Percentiles rank a stretch among this genome's conserved stretches.
Evolutionary conservation across 2,113 vertebrate species (phyloP).

Genomic region (Oriolus oriolus): DNA sequence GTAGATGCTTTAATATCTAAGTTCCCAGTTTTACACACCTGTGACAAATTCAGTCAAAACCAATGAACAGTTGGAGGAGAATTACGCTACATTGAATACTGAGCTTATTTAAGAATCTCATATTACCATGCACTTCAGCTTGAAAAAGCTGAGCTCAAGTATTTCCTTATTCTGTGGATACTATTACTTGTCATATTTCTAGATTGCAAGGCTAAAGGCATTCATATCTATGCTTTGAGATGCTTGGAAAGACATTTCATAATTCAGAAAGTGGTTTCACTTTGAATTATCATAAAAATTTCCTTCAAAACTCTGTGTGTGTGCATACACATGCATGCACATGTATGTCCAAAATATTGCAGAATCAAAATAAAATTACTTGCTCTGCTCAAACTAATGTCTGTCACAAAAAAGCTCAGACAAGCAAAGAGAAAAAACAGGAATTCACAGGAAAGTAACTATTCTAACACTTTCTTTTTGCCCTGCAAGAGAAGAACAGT

Average conservation of each 20-base stretch:
- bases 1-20: neutral
- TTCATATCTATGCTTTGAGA: neutral
- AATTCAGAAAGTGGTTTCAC: neutral
- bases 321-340: accelerated
- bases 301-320: neutral
- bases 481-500: neutral
- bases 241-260: neutral
- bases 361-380: neutral
- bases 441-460: neutral
- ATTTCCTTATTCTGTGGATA: neutral
- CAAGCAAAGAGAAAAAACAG: neutral
- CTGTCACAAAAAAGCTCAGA: neutral
- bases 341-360: accelerated
- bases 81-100: accelerated
- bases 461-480: neutral
- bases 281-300: neutral
- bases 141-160: neutral
- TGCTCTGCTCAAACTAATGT: neutral
- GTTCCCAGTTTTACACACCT: neutral
- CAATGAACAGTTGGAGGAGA: neutral
- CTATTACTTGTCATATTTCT: neutral
- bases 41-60: neutral
- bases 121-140: neutral
- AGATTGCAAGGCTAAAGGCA: neutral
- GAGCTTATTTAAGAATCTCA: neutral